A percentile compares a stretch with the other conserved stretches of the same genome.
Conservation (phyloP, 2,797 vertebrate species). For the Meda fulgida region DNA sequence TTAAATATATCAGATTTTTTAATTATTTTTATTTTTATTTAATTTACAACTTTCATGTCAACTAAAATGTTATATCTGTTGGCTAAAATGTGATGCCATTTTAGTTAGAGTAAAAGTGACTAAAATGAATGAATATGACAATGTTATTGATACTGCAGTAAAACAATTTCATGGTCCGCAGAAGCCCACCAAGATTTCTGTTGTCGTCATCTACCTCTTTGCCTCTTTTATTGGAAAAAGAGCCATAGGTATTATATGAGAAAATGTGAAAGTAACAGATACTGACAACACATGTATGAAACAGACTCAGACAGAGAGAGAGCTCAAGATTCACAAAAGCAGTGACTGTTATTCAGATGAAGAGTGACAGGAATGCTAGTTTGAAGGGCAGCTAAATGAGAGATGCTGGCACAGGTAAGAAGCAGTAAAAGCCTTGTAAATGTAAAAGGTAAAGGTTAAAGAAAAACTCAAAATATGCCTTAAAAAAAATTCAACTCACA, state of each 20-base stretch:
- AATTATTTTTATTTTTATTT: too few relatives aligned
- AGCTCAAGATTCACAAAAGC: slow-evolving; percentile 63
- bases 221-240: slow-evolving; percentile 9
- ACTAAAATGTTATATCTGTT: too few relatives aligned
- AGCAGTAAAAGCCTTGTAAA: slow-evolving; percentile 75
- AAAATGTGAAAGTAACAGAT: slow-evolving; percentile 62
- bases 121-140: neutral
- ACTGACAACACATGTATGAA: neutral
- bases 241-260: slow-evolving; percentile 69
- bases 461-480: neutral
- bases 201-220: neutral
- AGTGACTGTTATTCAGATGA: slow-evolving; percentile 63
- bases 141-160: neutral
- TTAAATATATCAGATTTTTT: neutral
- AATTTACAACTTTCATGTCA: neutral
- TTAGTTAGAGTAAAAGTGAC: neutral
- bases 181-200: neutral
- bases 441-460: slow-evolving; percentile 52
- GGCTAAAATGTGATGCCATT: neutral
- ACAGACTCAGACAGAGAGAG: neutral
- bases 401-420: slow-evolving; percentile 64
- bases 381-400: slow-evolving; percentile 59
- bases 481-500: neutral
- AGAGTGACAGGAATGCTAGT: slow-evolving; percentile 71
- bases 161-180: neutral